Conservation (phyloP, 2,888 invertebrate genomes). For the Machimus rusticus region DNA sequence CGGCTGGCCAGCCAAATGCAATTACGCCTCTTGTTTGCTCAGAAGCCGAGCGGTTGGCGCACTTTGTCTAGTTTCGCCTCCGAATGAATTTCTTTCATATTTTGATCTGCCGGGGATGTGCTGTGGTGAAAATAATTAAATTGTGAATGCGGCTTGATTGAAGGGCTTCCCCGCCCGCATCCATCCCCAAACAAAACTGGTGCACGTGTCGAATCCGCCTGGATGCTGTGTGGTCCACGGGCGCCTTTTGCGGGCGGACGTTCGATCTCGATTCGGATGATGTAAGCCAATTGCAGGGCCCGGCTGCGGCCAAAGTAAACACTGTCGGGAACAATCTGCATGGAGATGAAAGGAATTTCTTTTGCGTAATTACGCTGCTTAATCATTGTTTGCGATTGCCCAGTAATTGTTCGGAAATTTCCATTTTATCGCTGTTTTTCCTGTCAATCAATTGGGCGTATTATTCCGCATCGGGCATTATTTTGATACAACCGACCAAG, state of each 20-base stretch:
- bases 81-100: background rate
- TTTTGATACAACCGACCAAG: background rate
- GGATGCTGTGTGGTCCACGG: background rate
- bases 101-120: background rate
- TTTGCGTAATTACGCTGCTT: background rate
- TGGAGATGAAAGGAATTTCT: background rate
- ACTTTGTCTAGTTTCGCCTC: background rate
- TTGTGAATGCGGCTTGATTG: background rate
- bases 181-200: background rate
- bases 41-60: background rate
- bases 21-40: background rate
- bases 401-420: background rate
- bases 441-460: background rate
- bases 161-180: background rate
- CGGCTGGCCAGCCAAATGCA: background rate
- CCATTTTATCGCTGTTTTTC: background rate
- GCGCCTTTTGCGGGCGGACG: background rate
- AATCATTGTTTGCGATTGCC: background rate
- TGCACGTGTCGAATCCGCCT: background rate
- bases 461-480: background rate
- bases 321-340: background rate
- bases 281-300: background rate
- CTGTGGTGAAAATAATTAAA: background rate
- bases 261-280: background rate
- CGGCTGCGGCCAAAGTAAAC: background rate